Conservation (phyloP, 2,797 vertebrate genomes). For the Poecilia velifera region DNA sequence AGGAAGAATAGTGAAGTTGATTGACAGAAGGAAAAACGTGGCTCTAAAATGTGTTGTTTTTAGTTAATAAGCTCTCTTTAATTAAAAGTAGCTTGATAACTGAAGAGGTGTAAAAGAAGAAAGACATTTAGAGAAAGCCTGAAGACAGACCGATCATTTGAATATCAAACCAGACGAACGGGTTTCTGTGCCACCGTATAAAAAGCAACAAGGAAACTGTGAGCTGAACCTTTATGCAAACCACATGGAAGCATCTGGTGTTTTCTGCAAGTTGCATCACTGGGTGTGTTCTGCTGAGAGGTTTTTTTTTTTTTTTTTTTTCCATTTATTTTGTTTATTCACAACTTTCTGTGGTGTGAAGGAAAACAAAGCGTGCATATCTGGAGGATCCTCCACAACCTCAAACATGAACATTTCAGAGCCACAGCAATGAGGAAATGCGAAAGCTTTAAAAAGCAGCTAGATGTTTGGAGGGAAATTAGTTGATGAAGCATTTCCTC, state of each 20-base stretch:
- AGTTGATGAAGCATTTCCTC: background rate
- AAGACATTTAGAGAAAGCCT: background rate
- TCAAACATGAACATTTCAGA: background rate
- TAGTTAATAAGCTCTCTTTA: constrained; percentile 11
- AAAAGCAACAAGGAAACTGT: constrained; percentile 30
- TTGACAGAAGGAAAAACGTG: constrained; percentile 18
- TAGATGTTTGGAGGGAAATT: background rate
- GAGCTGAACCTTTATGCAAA: constrained; percentile 28
- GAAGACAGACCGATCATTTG: constrained; percentile 12
- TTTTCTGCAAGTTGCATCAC: constrained; percentile 9
- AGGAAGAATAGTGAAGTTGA: constrained; percentile 19
- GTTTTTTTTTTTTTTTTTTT: too few species aligned
- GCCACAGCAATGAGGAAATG: constrained; percentile 4
- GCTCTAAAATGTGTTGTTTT: constrained; percentile 15
- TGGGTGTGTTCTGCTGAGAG: constrained; percentile 11
- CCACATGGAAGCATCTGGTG: constrained; percentile 14
- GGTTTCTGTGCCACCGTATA: constrained; percentile 46
- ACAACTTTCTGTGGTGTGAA: constrained; percentile 17
- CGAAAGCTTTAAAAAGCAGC: background rate
- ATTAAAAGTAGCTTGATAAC: constrained; percentile 21
- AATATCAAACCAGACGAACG: constrained; percentile 49
- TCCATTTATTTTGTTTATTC: constrained; percentile 10
- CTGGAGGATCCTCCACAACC: background rate
- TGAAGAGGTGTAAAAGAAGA: constrained; percentile 17
- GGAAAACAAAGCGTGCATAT: constrained; percentile 3